Evolutionary conservation across 2,113 vertebrate species (phyloP).

Genomic region (Isurus oxyrinchus): DNA sequence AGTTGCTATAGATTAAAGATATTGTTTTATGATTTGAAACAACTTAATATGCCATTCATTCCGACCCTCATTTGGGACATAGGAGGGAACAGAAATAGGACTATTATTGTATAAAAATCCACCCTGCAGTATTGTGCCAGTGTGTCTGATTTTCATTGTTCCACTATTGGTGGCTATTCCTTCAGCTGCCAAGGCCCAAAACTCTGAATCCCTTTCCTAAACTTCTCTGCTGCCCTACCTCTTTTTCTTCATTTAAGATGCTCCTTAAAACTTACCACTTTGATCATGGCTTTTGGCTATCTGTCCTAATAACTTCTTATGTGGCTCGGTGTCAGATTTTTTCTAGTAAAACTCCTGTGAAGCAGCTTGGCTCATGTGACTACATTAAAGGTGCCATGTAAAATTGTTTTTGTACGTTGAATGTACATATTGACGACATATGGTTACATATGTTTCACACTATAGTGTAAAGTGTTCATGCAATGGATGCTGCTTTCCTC

Average conservation of each 20-base stretch:
- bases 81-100: too few relatives aligned
- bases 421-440: background rate
- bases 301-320: too few relatives aligned
- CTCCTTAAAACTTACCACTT: background rate
- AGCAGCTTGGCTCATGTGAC: background rate
- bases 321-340: background rate
- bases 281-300: background rate
- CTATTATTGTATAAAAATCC: background rate
- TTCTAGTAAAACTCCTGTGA: background rate
- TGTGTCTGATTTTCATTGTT: background rate
- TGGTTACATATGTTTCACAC: background rate
- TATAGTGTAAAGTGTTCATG: background rate
- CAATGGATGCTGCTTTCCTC: background rate
- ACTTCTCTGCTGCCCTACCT: background rate
- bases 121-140: background rate
- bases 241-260: background rate
- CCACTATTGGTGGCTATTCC: background rate
- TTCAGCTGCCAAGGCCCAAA: background rate
- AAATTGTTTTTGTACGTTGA: background rate
- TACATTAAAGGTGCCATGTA: background rate
- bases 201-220: background rate
- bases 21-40: too few relatives aligned
- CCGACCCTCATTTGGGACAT: too few relatives aligned
- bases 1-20: too few relatives aligned
- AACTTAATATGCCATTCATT: too few relatives aligned